Base-by-base conservation (phyloP, 2,113 vertebrate genomes). In the Nansenia antarctica region DNA sequence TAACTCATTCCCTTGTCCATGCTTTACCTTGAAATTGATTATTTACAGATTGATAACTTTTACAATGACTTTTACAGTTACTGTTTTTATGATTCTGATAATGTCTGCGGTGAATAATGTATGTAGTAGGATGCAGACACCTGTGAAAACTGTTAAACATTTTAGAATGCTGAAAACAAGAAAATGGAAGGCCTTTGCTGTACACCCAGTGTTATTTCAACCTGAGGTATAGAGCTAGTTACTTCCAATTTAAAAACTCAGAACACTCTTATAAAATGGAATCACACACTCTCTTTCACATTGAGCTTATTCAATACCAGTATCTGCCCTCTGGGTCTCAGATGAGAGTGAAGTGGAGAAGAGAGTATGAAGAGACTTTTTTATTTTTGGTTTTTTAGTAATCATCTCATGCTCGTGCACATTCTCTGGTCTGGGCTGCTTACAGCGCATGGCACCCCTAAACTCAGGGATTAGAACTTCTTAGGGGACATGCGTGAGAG, bases 401-500 rank as follows among this genome's bases (percentile, higher is more conserved):
- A n/a, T n/a, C n/a, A n/a, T n/a, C n/a, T n/a, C 3, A 49, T 22
- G 45, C 4, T 37, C 31, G 63, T 32, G 20, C 22, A 15, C 73
- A 75, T 78, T 69, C 24, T 79, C 76, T 77, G 71, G 76, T 65
- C 18, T 64, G 12, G 72, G 83, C 20, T 34, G 82, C 29, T 66
- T 9, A 6, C 15, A 24, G 3, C 32, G 26, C 8, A 35, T 42
- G 32, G 79, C 20, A 66, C 88, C 80, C 89, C 74, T 88, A 75
- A 91, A 89, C 94, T 95, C 94, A 95, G 94, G 94, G 94, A 95
- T 93, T 88, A 91, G 85, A 92, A 91, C 92, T 91, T 93, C 89
- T 91, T 73, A 90, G 86, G 89, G 85, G 86, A 83, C 86, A 87
- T 86, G 74, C 87, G 82, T 86, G 63, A 77, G 61, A 90, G 86